Conservation (phyloP, 2,888 invertebrate species). For the Eumacrocentrus americanus region DNA sequence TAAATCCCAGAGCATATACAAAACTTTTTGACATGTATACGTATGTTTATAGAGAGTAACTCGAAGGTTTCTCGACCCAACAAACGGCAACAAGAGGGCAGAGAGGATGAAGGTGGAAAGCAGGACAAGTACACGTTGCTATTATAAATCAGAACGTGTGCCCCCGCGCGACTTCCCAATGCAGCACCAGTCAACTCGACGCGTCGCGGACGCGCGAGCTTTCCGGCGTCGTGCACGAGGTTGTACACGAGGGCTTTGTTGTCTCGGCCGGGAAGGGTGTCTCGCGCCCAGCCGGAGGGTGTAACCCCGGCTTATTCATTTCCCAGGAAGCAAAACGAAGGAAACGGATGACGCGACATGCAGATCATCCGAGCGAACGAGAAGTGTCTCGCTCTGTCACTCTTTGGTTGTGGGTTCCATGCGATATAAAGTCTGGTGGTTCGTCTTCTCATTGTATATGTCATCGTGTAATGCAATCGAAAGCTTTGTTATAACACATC, state of each 20-base stretch:
- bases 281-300: conserved; percentile 54
- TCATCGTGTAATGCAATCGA: conserved; percentile 13
- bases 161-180: conserved; percentile 36
- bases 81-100: too few relatives aligned
- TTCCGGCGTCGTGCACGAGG: conserved; percentile 44
- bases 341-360: conserved; percentile 50
- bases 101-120: too few relatives aligned
- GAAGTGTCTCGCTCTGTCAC: conserved; percentile 12
- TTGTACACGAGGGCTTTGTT: conserved; percentile 33
- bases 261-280: conserved; percentile 49
- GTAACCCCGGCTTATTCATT: conserved; percentile 59
- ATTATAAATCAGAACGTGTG: conserved; percentile 52
- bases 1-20: too few relatives aligned
- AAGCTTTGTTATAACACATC: conserved; percentile 4
- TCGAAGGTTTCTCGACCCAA: too few relatives aligned
- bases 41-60: too few relatives aligned
- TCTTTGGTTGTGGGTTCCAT: background rate
- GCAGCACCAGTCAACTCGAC: conserved; percentile 35
- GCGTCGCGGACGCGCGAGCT: conserved; percentile 42
- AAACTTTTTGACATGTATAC: too few relatives aligned
- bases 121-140: too few relatives aligned
- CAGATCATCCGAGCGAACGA: conserved; percentile 37
- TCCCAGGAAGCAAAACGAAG: conserved; percentile 56
- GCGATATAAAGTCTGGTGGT: background rate
- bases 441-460: conserved; percentile 1